Conservation (phyloP, 2,888 invertebrate genomes). For the Gisinianus flammeolus region DNA sequence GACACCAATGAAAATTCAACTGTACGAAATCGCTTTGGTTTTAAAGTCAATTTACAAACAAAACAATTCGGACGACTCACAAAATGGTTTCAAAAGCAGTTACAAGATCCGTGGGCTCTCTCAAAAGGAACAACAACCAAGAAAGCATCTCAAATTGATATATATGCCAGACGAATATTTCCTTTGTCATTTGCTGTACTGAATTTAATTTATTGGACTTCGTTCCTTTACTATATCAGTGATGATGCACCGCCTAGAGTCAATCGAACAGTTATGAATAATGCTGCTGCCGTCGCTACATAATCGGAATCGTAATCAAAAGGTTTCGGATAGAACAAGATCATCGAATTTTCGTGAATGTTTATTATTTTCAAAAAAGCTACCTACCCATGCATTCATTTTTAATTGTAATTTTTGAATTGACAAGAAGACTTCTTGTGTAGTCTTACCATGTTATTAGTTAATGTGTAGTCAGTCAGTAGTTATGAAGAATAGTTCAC, state of each 20-base stretch:
- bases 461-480: too few species aligned
- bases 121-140: conserved; percentile 56
- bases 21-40: not conserved
- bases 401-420: too few species aligned
- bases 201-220: conserved; percentile 64
- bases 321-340: too few species aligned
- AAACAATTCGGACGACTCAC: conserved; percentile 30
- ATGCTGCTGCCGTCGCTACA: too few species aligned
- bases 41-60: not conserved
- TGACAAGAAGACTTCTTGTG: too few species aligned
- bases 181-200: conserved; percentile 67
- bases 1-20: not conserved
- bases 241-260: conserved; percentile 53
- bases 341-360: too few species aligned
- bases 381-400: too few species aligned
- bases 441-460: too few species aligned
- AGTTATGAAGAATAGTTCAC: too few species aligned
- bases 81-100: conserved; percentile 50
- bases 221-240: conserved; percentile 60
- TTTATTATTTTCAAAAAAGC: too few species aligned
- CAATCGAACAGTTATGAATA: too few species aligned
- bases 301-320: too few species aligned
- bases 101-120: conserved; percentile 52
- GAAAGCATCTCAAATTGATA: conserved; percentile 65
- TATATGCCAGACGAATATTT: conserved; percentile 66